phyloP scores from a whole-genome alignment of 2,113 vertebrate genomes.

The Gyps fulvus region DNA sequence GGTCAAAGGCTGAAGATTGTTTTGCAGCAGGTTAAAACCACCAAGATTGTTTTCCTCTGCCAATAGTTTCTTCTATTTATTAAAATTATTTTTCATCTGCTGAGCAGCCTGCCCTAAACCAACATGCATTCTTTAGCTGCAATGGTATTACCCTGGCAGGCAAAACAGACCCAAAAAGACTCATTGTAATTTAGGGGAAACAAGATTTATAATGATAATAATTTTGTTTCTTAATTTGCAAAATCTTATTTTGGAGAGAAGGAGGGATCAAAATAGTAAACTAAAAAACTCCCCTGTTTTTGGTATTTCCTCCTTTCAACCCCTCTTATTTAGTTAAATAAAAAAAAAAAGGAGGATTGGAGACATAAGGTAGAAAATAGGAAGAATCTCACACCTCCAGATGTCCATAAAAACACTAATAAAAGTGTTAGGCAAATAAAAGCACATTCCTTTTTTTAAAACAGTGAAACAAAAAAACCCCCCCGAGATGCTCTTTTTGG shows the following conservation, averaged over 20 bases:
- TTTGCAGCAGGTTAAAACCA: neutral
- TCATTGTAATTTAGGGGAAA: neutral
- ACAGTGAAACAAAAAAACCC: neutral
- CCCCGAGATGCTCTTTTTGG: neutral
- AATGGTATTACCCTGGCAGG: neutral
- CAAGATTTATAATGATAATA: neutral
- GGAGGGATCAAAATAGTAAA: neutral
- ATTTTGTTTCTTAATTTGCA: neutral
- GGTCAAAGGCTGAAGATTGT: slow-evolving; percentile 30
- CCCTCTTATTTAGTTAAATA: neutral
- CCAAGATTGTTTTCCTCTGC: neutral
- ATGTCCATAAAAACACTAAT: slow-evolving; percentile 12
- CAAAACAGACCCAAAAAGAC: neutral
- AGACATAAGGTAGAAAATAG: neutral
- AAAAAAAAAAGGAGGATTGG: neutral
- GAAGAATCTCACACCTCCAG: neutral
- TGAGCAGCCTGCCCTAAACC: neutral
- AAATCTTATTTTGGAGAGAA: neutral
- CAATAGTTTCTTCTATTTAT: slow-evolving; percentile 12
- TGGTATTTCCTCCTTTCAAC: neutral
- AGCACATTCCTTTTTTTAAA: neutral
- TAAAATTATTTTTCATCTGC: slow-evolving; percentile 45
- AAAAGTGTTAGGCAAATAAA: neutral
- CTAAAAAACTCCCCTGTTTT: neutral
- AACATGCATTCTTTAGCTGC: neutral